Conservation (phyloP, 2,888 invertebrate species). For the Linnaemya tessellans region DNA sequence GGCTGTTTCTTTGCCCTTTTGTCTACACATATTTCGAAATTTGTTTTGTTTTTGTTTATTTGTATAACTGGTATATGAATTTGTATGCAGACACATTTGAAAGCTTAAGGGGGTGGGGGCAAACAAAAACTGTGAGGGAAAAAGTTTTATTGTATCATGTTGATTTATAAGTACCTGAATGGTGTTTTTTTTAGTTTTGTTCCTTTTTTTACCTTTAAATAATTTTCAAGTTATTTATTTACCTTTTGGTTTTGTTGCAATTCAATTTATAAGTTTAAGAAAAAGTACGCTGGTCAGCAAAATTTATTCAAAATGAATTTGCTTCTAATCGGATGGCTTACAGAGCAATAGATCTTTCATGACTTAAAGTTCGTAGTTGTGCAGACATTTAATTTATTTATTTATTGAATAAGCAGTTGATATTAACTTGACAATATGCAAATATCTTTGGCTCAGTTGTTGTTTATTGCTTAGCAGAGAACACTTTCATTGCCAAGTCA, state of each 20-base stretch:
- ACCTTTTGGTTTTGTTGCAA: conserved; percentile 43
- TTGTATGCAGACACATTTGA: conserved; percentile 26
- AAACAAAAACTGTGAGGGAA: conserved; percentile 24
- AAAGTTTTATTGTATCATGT: conserved; percentile 56
- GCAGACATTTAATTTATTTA: too few relatives aligned
- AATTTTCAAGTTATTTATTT: conserved; percentile 57
- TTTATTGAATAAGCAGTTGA: too few relatives aligned
- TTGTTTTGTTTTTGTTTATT: conserved; percentile 13
- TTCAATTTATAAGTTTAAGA: conserved; percentile 39
- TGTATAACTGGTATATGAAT: conserved; percentile 21
- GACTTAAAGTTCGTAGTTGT: too few relatives aligned
- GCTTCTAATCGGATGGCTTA: conserved; percentile 19
- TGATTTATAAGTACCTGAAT: conserved; percentile 75
- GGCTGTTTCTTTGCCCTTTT: not conserved
- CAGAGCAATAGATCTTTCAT: not conserved
- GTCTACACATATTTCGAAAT: not conserved
- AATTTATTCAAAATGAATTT: conserved; percentile 20
- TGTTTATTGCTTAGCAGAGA: too few relatives aligned
- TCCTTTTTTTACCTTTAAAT: conserved; percentile 52
- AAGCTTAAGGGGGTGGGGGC: conserved; percentile 18
- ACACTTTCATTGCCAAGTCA: too few relatives aligned
- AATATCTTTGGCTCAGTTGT: too few relatives aligned
- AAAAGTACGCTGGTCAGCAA: conserved; percentile 39
- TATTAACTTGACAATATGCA: too few relatives aligned
- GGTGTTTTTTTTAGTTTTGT: conserved; percentile 69